Percentiles rank a stretch among this genome's conserved stretches.
Conservation (phyloP, 2,113 vertebrate species). For the Peromyscus maniculatus region DNA sequence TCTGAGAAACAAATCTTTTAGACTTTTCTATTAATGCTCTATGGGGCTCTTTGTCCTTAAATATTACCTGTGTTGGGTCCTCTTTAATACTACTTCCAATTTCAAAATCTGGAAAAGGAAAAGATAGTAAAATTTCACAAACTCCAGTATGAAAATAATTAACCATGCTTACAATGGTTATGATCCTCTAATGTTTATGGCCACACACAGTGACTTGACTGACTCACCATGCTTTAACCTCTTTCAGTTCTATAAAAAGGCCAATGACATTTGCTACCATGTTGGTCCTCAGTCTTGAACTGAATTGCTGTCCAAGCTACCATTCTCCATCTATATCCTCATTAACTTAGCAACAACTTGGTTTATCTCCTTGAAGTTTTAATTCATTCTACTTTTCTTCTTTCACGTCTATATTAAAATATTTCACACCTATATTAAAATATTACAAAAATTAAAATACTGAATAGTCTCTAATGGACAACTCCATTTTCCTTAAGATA, state of each 20-base stretch:
- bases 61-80: conserved; percentile 54
- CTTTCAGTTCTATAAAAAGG: not conserved
- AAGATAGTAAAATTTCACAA: conserved; percentile 39
- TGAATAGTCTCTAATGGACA: not conserved
- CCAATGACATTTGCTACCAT: not conserved
- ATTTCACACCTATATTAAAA: no score
- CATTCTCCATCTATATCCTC: not conserved
- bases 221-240: not conserved
- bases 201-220: not conserved
- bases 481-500: not conserved
- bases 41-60: conserved; percentile 62
- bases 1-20: conserved; percentile 56
- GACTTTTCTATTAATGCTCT: conserved; percentile 61
- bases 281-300: not conserved
- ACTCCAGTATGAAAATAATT: not conserved
- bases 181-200: not conserved
- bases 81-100: conserved; percentile 62
- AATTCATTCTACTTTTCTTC: not conserved
- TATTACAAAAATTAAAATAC: no score
- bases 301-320: not conserved
- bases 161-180: not conserved
- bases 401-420: not conserved
- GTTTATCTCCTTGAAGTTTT: not conserved
- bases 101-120: conserved; percentile 74
- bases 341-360: not conserved